These are phyloP conservation scores for Alca torda DNA, from an alignment of 2,797 vertebrate species.

Conservation along the genomic window DNA sequence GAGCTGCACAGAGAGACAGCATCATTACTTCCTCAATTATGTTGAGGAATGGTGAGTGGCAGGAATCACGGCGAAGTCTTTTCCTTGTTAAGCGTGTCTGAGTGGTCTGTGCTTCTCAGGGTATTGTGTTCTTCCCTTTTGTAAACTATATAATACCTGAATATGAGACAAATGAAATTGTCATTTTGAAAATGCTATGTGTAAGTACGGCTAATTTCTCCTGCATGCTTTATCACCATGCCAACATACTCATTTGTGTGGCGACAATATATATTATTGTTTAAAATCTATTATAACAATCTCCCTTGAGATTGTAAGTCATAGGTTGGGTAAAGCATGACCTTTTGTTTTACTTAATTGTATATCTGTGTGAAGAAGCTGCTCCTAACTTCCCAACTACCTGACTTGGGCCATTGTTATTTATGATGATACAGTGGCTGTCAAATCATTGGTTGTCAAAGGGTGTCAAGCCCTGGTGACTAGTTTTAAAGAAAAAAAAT, in stretches of 20 bases:
- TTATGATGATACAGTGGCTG: neutral
- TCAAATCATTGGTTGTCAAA: neutral
- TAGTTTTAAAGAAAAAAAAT: neutral
- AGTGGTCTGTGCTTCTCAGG: neutral
- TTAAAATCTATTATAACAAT: neutral
- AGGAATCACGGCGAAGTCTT: neutral
- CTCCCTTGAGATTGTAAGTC: neutral
- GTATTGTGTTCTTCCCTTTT: neutral
- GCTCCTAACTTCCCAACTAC: neutral
- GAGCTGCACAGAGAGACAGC: slow-evolving; percentile 87
- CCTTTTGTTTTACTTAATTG: neutral
- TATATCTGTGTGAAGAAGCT: neutral
- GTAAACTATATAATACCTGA: neutral
- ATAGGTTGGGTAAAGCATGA: neutral
- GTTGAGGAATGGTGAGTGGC: slow-evolving; percentile 90
- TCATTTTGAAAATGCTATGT: neutral
- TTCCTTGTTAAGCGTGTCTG: neutral
- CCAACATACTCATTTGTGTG: neutral
- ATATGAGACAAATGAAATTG: neutral
- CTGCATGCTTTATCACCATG: neutral
- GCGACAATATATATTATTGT: neutral
- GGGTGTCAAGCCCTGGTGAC: neutral
- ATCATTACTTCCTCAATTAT: slow-evolving; percentile 91
- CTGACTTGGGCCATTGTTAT: neutral
- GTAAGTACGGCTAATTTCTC: neutral